phyloP scores from a whole-genome alignment of 2,888 invertebrate species.

The Maniola hyperantus region DNA sequence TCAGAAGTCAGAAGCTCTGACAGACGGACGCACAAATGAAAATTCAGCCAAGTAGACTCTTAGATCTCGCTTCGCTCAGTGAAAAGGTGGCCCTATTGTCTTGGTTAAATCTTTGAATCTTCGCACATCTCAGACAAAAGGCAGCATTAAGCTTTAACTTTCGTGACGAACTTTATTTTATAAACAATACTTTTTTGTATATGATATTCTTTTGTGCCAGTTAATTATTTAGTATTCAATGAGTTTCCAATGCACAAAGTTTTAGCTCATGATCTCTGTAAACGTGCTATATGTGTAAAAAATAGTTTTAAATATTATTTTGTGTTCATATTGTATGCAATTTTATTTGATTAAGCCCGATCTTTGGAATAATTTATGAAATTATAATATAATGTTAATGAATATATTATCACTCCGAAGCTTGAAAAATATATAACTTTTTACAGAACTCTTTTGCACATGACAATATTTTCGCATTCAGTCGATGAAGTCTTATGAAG shows the following conservation, averaged over 20 bases:
- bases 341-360: background rate
- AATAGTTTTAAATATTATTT: constrained; percentile 1
- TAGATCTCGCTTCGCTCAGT: too few relatives aligned
- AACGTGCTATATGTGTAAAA: constrained; percentile 15
- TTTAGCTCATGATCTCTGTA: constrained; percentile 9
- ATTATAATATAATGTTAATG: background rate
- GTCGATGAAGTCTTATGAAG: too few relatives aligned
- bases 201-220: constrained; percentile 11
- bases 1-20: too few relatives aligned
- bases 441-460: background rate
- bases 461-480: background rate
- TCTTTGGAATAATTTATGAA: background rate
- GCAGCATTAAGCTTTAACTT: too few relatives aligned
- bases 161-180: background rate
- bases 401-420: background rate
- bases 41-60: too few relatives aligned
- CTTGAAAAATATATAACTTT: background rate
- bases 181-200: background rate
- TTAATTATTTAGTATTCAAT: background rate
- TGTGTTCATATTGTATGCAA: constrained; percentile 12
- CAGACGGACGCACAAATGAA: too few relatives aligned
- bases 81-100: too few relatives aligned
- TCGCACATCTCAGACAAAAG: too few relatives aligned
- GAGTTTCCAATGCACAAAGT: constrained; percentile 1
- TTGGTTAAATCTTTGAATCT: too few relatives aligned